phyloP scores from a whole-genome alignment of 2,888 invertebrate genomes.

The Nowickia ferox region DNA sequence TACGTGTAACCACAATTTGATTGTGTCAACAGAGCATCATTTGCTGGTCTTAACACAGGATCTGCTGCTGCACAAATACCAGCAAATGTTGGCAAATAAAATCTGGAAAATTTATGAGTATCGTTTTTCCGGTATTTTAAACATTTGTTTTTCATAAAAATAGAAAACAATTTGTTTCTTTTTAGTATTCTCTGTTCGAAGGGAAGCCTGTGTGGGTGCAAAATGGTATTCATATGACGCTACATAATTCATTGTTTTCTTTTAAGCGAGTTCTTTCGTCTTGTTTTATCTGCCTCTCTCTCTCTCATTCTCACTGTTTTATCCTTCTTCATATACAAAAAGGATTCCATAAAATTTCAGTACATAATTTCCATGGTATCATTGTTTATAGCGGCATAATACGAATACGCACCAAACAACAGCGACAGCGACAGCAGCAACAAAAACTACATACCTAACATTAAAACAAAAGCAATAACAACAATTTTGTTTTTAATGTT shows the following conservation, averaged over 20 bases:
- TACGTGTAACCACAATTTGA: constrained; percentile 11
- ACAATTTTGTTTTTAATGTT: constrained; percentile 52
- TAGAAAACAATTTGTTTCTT: constrained; percentile 39
- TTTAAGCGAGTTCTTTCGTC: background rate
- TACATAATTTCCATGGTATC: constrained; percentile 43
- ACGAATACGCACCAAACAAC: constrained; percentile 23
- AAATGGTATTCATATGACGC: constrained; percentile 44
- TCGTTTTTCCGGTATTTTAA: constrained; percentile 57
- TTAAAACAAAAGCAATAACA: constrained; percentile 47
- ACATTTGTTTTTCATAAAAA: constrained; percentile 15
- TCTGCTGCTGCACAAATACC: background rate
- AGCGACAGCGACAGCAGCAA: background rate
- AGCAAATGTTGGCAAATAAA: constrained; percentile 13
- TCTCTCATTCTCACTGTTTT: background rate
- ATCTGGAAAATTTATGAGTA: constrained; percentile 56
- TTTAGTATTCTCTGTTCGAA: constrained; percentile 8
- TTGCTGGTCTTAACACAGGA: constrained; percentile 20
- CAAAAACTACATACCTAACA: background rate
- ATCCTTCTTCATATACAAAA: constrained; percentile 5
- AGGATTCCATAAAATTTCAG: constrained; percentile 53
- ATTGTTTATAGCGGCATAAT: constrained; percentile 55
- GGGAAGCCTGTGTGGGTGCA: background rate
- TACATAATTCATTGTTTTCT: constrained; percentile 40
- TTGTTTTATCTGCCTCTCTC: background rate
- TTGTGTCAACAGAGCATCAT: constrained; percentile 25